phyloP scores from a whole-genome alignment of 2,888 invertebrate genomes.

The Papilio demoleus region DNA sequence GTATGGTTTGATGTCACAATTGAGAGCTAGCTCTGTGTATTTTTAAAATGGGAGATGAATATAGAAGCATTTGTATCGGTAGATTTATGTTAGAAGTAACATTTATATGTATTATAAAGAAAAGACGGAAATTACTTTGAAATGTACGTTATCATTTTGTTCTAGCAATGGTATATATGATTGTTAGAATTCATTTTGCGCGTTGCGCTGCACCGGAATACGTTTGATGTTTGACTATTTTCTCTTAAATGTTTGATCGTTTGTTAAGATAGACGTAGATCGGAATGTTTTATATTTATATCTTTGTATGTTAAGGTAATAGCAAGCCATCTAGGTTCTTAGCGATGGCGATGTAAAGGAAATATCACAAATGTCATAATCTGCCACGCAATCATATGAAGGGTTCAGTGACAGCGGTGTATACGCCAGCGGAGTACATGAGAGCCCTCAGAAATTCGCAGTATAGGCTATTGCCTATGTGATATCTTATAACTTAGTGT shows the following conservation, averaged over 20 bases:
- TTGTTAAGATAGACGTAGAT: constrained; percentile 39
- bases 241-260: constrained; percentile 36
- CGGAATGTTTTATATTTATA: constrained; percentile 42
- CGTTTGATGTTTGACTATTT: constrained; percentile 34
- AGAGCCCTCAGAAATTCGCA: constrained; percentile 43
- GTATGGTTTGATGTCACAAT: constrained; percentile 51
- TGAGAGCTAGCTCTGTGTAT: constrained; percentile 51
- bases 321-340: constrained; percentile 36
- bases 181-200: constrained; percentile 25
- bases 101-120: constrained; percentile 32
- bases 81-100: constrained; percentile 35
- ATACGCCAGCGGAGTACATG: background rate
- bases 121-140: constrained; percentile 24
- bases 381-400: constrained; percentile 20
- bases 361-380: background rate
- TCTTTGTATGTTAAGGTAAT: constrained; percentile 38
- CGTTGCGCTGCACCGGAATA: constrained; percentile 27
- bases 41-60: constrained; percentile 45
- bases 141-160: constrained; percentile 1
- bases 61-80: constrained; percentile 34
- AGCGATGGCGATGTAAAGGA: constrained; percentile 20
- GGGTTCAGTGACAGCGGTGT: background rate
- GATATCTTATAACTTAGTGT: constrained; percentile 71
- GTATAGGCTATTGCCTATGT: constrained; percentile 55
- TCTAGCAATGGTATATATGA: constrained; percentile 14